Percentiles rank a stretch among this genome's conserved stretches.
Evolutionary conservation across 2,888 invertebrate species (phyloP).

Genomic region (Congeria kusceri): DNA sequence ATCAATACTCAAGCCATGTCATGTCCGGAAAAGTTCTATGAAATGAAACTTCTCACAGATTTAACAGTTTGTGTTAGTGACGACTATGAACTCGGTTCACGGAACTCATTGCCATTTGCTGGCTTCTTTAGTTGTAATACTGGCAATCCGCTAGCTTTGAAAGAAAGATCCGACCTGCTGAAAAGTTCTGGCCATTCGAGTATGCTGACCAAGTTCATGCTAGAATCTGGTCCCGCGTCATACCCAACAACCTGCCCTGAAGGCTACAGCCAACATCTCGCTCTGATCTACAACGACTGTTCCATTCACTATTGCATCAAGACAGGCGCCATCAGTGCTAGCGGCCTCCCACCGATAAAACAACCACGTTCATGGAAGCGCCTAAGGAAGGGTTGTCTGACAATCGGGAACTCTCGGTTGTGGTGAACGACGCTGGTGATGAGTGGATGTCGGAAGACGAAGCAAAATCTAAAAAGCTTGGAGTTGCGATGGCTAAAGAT

Average conservation of each 20-base stretch:
- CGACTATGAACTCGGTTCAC: conserved; percentile 72
- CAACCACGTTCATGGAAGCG: conserved; percentile 72
- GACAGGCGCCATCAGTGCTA: conserved; percentile 69
- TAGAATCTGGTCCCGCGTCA: conserved; percentile 34
- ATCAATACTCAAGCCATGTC: conserved; percentile 63
- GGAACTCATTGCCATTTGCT: conserved; percentile 74
- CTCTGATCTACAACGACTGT: conserved; percentile 72
- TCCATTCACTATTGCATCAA: conserved; percentile 76
- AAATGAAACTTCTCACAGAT: conserved; percentile 63
- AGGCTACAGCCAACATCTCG: conserved; percentile 78
- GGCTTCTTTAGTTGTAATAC: conserved; percentile 77
- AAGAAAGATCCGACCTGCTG: conserved; percentile 16
- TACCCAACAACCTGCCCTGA: conserved; percentile 75
- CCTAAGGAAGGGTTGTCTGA: conserved; percentile 27
- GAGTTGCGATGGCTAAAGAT: neutral
- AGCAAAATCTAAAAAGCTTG: conserved; percentile 37
- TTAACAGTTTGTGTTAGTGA: conserved; percentile 77
- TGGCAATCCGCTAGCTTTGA: conserved; percentile 71
- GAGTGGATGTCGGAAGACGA: conserved; percentile 57
- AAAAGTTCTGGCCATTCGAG: conserved; percentile 15
- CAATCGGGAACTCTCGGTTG: conserved; percentile 15
- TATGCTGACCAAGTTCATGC: conserved; percentile 53
- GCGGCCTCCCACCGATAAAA: conserved; percentile 69
- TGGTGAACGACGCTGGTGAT: conserved; percentile 63
- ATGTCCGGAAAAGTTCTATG: conserved; percentile 73